phyloP scores from a whole-genome alignment of 2,113 vertebrate genomes.

The Camarhynchus parvulus region DNA sequence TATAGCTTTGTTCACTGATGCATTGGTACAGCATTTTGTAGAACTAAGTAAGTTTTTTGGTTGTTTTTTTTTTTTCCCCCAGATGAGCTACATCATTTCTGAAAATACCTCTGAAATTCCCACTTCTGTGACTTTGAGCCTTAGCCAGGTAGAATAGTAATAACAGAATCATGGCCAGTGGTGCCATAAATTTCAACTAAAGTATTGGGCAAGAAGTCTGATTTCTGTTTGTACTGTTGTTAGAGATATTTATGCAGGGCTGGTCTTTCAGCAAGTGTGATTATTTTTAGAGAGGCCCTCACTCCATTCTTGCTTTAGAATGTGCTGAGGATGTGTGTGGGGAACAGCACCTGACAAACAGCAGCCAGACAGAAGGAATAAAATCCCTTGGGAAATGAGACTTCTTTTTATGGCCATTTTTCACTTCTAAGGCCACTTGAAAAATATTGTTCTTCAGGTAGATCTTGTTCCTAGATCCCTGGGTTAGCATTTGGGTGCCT shows the following conservation, averaged over 20 bases:
- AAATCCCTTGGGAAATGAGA: slow-evolving; percentile 33
- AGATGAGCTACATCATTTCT: slow-evolving; percentile 1
- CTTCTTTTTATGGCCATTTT: slow-evolving; percentile 44
- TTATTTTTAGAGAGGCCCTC: slow-evolving; percentile 67
- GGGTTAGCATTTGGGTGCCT: slow-evolving; percentile 54
- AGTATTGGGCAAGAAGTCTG: neutral
- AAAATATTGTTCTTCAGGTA: slow-evolving; percentile 69
- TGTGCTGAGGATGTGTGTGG: slow-evolving; percentile 2
- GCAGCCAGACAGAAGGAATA: slow-evolving; percentile 35
- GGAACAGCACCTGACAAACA: slow-evolving; percentile 8
- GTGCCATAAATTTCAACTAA: slow-evolving; percentile 58
- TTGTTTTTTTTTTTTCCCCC: neutral
- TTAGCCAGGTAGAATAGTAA: slow-evolving; percentile 56
- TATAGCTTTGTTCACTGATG: neutral
- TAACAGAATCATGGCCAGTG: slow-evolving; percentile 27
- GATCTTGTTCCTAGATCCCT: slow-evolving; percentile 37
- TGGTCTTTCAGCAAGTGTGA: slow-evolving; percentile 65
- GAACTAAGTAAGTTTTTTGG: neutral
- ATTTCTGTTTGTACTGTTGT: slow-evolving; percentile 63
- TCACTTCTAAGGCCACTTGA: slow-evolving; percentile 62
- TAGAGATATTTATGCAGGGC: slow-evolving; percentile 55
- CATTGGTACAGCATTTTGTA: neutral
- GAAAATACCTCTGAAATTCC: slow-evolving; percentile 53
- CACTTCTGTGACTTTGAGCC: slow-evolving; percentile 37
- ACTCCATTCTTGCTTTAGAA: slow-evolving; percentile 50